These are phyloP conservation scores for Styela plicata DNA, from an alignment of 23 tunicate genomes.

Conservation along the genomic window DNA sequence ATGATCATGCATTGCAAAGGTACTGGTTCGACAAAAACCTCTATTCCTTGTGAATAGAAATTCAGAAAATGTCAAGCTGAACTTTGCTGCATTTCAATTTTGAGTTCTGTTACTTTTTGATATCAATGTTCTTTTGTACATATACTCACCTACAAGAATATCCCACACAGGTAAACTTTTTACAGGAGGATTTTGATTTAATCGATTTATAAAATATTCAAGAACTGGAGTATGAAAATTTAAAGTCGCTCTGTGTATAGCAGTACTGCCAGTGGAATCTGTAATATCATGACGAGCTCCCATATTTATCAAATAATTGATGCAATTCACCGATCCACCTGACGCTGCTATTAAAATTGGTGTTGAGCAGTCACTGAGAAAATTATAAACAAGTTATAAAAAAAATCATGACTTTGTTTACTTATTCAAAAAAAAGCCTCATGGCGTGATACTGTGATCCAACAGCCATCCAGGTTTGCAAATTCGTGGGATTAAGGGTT, in stretches of 20 bases:
- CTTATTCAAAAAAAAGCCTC: no score
- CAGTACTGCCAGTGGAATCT: constrained; percentile 52
- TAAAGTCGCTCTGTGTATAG: constrained; percentile 48
- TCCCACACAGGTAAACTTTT: constrained; percentile 53
- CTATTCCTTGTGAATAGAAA: no score
- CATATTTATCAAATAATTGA: constrained; percentile 45
- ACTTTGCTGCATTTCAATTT: no score
- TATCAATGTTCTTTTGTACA: no score
- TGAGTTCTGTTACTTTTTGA: no score
- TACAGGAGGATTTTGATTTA: background rate
- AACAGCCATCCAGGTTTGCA: no score
- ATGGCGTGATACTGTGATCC: no score
- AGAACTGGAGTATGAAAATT: constrained; percentile 65
- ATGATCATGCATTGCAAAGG: no score
- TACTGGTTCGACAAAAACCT: no score
- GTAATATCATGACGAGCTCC: constrained; percentile 55
- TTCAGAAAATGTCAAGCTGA: no score
- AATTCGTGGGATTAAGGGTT: no score
- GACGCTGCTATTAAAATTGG: constrained; percentile 87
- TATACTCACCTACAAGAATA: constrained; percentile 53
- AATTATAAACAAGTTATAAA: background rate
- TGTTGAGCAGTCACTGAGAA: constrained; percentile 66
- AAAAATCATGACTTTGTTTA: no score
- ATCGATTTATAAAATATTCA: constrained; percentile 39
- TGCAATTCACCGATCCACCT: constrained; percentile 47